Evolutionary conservation across 1,140 invertebrate species (phyloP).

Genomic region (Drosophila arawakana): DNA sequence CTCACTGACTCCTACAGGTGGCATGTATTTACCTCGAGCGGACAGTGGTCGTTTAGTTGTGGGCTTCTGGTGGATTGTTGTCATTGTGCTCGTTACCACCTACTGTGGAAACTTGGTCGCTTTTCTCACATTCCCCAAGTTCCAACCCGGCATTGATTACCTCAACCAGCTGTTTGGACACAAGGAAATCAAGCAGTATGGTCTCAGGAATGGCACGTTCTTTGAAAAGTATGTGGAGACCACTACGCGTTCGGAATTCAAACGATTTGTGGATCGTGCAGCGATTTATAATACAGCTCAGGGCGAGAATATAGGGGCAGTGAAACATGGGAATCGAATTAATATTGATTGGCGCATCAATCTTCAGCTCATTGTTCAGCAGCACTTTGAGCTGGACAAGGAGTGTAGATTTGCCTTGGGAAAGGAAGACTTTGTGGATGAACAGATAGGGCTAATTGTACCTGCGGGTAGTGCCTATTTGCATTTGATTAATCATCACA

Average conservation of each 20-base stretch:
- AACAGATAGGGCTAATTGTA: constrained; percentile 91
- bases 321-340: constrained; percentile 88
- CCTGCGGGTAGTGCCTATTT: constrained; percentile 90
- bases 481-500: constrained; percentile 87
- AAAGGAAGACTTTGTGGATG: constrained; percentile 91
- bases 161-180: constrained; percentile 89
- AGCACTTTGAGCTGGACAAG: constrained; percentile 78
- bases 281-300: constrained; percentile 85
- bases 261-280: constrained; percentile 78
- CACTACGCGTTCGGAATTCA: constrained; percentile 73
- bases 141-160: constrained; percentile 90
- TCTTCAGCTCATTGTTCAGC: constrained; percentile 86
- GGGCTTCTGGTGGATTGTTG: constrained; percentile 96
- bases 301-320: constrained; percentile 86
- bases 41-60: constrained; percentile 95
- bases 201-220: constrained; percentile 89
- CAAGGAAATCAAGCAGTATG: constrained; percentile 89
- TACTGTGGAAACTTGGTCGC: constrained; percentile 97
- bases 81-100: constrained; percentile 94
- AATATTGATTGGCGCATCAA: constrained; percentile 93
- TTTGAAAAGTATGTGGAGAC: constrained; percentile 88
- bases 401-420: constrained; percentile 77
- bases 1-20: constrained; percentile 86
- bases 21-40: constrained; percentile 92
- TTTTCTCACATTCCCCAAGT: constrained; percentile 95